A percentile compares a stretch with the other conserved stretches of the same genome.
Conservation (phyloP, 2,888 invertebrate species). For the Orchesella flavescens region DNA sequence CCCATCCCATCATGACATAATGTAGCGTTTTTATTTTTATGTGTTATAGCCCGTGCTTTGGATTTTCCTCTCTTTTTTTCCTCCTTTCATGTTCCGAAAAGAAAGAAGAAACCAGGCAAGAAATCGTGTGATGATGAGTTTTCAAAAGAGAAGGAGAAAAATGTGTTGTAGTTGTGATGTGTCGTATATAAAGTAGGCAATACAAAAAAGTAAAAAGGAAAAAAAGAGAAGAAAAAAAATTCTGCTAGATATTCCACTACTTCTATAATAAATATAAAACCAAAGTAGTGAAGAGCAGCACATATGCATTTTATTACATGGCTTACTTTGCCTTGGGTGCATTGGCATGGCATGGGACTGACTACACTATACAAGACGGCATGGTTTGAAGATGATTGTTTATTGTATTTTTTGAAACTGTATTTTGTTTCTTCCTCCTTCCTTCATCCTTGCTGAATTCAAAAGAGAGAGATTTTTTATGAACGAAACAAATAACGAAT, state of each 20-base stretch:
- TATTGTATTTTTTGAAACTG: constrained; percentile 43
- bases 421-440: not conserved
- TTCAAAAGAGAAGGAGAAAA: constrained; percentile 17
- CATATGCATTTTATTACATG: constrained; percentile 59
- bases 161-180: constrained; percentile 17
- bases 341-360: constrained; percentile 41
- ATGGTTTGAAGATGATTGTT: constrained; percentile 25
- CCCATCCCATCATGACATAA: constrained; percentile 31
- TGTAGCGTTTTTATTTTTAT: constrained; percentile 33
- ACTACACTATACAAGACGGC: constrained; percentile 13
- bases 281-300: constrained; percentile 8
- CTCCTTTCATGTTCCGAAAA: constrained; percentile 12
- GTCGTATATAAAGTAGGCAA: constrained; percentile 15
- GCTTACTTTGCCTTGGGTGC: constrained; percentile 52
- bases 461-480: not conserved
- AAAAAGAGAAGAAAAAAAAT: constrained; percentile 13
- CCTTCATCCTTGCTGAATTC: not conserved
- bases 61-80: constrained; percentile 3
- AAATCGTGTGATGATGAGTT: constrained; percentile 12
- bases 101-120: constrained; percentile 11
- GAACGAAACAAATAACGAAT: not conserved
- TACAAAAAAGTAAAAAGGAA: constrained; percentile 14
- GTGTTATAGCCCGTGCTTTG: not conserved
- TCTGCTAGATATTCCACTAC: not conserved
- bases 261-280: not conserved